Percentiles rank a stretch among this genome's conserved stretches.
Conservation (phyloP, 2,113 vertebrate species). For the Peromyscus maniculatus region DNA sequence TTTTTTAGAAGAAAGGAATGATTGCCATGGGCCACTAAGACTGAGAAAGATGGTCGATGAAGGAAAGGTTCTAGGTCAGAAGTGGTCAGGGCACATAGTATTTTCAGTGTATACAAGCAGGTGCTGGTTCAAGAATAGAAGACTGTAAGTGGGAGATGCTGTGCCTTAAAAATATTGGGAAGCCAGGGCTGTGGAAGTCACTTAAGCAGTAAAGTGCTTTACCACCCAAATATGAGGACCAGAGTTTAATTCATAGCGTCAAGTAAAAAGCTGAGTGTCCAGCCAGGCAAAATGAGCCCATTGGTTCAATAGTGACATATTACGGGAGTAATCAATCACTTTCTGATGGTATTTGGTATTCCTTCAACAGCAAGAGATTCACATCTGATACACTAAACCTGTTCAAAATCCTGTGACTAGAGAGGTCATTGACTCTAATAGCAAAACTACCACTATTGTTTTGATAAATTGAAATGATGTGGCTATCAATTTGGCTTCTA, state of each 20-base stretch:
- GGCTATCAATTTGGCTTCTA: not conserved
- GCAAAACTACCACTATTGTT: not conserved
- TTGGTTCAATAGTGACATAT: not conserved
- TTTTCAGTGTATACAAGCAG: not conserved
- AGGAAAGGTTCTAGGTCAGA: not conserved
- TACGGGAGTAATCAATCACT: not conserved
- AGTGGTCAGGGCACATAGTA: not conserved
- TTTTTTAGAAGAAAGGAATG: conserved; percentile 51
- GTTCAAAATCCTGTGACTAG: not conserved
- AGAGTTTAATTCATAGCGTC: not conserved
- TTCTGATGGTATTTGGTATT: not conserved
- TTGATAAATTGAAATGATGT: not conserved
- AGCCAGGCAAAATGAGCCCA: not conserved
- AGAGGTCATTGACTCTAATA: not conserved
- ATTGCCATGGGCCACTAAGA: not conserved
- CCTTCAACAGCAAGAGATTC: not conserved
- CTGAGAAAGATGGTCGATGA: not conserved
- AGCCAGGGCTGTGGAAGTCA: not conserved
- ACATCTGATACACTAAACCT: not conserved
- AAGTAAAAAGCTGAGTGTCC: not conserved
- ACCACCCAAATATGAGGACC: not conserved
- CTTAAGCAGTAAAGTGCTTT: not conserved
- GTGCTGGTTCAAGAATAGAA: not conserved
- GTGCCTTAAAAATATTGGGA: not conserved
- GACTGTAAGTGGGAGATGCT: not conserved